phyloP scores from a whole-genome alignment of 2,113 vertebrate genomes.

The Stictonetta naevosa region DNA sequence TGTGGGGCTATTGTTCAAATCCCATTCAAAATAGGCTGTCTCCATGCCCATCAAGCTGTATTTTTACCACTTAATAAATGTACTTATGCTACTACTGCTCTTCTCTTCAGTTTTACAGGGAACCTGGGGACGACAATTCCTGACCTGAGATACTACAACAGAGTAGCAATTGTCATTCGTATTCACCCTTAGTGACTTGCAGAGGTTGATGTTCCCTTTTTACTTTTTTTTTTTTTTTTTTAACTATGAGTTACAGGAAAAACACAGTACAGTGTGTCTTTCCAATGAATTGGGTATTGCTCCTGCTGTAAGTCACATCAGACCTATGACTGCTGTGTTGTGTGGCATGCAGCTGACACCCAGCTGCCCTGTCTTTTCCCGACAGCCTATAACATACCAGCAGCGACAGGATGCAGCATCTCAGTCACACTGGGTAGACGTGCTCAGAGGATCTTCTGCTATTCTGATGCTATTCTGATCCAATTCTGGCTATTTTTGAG shows the following conservation, averaged over 20 bases:
- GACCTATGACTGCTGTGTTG: background rate
- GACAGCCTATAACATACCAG: background rate
- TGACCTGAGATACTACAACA: background rate
- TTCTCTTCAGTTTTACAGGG: background rate
- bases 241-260: background rate
- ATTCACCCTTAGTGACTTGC: background rate
- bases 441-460: background rate
- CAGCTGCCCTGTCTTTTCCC: background rate
- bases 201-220: background rate
- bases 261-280: background rate
- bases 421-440: background rate
- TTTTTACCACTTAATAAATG: background rate
- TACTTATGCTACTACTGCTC: background rate
- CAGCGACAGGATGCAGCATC: slow-evolving; percentile 31
- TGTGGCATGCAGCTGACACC: background rate
- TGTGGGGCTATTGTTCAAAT: background rate
- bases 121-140: background rate
- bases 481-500: background rate
- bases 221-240: background rate
- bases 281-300: background rate
- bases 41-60: fast-evolving
- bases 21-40: background rate
- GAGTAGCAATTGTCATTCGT: background rate
- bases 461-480: no score
- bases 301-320: background rate